Conservation (phyloP, 2,797 vertebrate genomes). For the Syngnathus rostellatus region DNA sequence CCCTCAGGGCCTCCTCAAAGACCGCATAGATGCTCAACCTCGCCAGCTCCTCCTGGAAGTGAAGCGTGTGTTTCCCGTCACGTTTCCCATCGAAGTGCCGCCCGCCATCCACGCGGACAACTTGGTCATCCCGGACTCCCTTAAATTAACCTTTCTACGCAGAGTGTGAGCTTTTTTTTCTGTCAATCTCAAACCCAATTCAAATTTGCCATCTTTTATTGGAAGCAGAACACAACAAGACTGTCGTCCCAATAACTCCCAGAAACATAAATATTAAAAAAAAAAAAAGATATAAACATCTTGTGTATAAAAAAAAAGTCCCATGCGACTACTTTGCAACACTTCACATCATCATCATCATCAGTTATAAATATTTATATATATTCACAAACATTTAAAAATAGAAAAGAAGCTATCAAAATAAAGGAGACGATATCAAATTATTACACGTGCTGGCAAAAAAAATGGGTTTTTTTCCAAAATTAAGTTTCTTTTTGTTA, state of each 20-base stretch:
- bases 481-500: conserved; percentile 27
- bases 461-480: conserved; percentile 46
- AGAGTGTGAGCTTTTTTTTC: conserved; percentile 11
- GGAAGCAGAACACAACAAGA: conserved; percentile 72
- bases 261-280: conserved; percentile 57
- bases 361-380: conserved; percentile 79
- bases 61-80: conserved; percentile 70
- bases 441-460: conserved; percentile 74
- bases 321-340: conserved; percentile 77
- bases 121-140: conserved; percentile 67
- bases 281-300: conserved; percentile 70
- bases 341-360: conserved; percentile 64
- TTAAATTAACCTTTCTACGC: conserved; percentile 70
- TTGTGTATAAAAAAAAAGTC: conserved; percentile 73
- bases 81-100: conserved; percentile 60
- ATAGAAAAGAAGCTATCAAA: conserved; percentile 74
- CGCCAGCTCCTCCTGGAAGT: conserved; percentile 71
- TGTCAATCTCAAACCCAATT: not conserved
- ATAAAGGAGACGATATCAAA: conserved; percentile 69
- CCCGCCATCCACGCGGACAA: conserved; percentile 44
- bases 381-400: conserved; percentile 80
- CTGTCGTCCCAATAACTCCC: conserved; percentile 56
- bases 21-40: conserved; percentile 36
- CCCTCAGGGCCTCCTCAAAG: conserved; percentile 62
- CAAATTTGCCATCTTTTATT: conserved; percentile 64